Conservation (phyloP, 2,888 invertebrate species). For the Rhagophthalmus giganteus region DNA sequence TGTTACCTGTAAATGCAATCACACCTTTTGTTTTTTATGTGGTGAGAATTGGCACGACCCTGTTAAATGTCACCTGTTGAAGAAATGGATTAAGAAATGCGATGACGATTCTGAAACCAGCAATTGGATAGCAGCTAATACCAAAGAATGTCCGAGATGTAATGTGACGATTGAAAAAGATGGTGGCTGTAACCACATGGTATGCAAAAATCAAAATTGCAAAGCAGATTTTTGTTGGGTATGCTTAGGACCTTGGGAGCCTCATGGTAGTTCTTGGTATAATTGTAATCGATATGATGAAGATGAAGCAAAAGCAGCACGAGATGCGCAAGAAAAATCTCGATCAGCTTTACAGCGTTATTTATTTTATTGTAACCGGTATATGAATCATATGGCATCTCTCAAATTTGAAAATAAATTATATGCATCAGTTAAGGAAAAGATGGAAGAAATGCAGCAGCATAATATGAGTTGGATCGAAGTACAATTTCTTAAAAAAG, state of each 20-base stretch:
- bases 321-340: constrained; percentile 94
- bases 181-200: constrained; percentile 99
- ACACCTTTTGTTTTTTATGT: constrained; percentile 95
- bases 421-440: constrained; percentile 92
- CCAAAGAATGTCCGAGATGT: constrained; percentile 98
- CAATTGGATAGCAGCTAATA: constrained; percentile 99
- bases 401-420: constrained; percentile 96
- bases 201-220: constrained; percentile 96
- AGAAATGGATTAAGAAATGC: constrained; percentile 98
- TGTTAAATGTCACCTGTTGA: constrained; percentile 88
- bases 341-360: constrained; percentile 94
- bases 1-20: constrained; percentile 90
- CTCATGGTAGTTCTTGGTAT: constrained; percentile 98
- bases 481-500: constrained; percentile 97
- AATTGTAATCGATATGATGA: constrained; percentile 96
- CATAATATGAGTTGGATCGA: constrained; percentile 99
- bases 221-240: constrained; percentile 99
- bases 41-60: constrained; percentile 99
- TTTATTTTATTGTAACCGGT: constrained; percentile 97
- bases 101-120: constrained; percentile 99
- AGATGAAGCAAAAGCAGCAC: constrained; percentile 92
- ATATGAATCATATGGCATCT: constrained; percentile 99
- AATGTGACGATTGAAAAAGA: constrained; percentile 96
- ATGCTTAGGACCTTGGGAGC: constrained; percentile 98
- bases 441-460: constrained; percentile 99